A percentile compares a stretch with the other conserved stretches of the same genome.
phyloP scores from a whole-genome alignment of 1,140 invertebrate species.

The Zaprionus taronus region DNA sequence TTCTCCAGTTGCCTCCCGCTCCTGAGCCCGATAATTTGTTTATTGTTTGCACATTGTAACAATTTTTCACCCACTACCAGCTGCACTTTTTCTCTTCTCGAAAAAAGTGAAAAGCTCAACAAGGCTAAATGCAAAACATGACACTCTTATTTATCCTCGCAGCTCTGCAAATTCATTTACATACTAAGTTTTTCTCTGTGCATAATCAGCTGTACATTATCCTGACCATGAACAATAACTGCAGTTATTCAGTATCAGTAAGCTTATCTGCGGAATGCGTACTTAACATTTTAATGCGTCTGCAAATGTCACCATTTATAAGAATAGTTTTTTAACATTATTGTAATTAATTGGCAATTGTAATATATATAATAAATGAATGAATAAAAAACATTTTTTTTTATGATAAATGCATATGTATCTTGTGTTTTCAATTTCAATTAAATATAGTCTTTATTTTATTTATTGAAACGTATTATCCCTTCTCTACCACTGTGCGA shows the following conservation, averaged over 20 bases:
- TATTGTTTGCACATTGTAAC: constrained; percentile 51
- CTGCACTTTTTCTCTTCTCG: not conserved
- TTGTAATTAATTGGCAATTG: constrained; percentile 8
- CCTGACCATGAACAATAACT: not conserved
- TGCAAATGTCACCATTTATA: constrained; percentile 19
- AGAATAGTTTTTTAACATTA: not conserved
- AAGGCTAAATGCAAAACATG: constrained; percentile 62
- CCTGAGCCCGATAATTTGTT: constrained; percentile 57
- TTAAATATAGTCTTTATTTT: too few species aligned
- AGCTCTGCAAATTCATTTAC: too few species aligned
- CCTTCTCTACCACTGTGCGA: too few species aligned
- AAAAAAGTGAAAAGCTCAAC: constrained; percentile 33
- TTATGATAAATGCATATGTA: not conserved
- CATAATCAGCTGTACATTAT: constrained; percentile 8
- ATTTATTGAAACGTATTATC: too few species aligned
- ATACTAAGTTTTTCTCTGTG: constrained; percentile 11
- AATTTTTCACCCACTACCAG: constrained; percentile 8
- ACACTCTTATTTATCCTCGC: constrained; percentile 34
- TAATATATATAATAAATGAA: constrained; percentile 13
- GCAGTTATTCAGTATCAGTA: not conserved
- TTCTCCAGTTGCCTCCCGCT: not conserved
- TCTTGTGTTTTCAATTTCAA: too few species aligned
- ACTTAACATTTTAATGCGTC: constrained; percentile 41
- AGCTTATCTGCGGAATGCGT: constrained; percentile 32
- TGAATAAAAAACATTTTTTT: not conserved